Evolutionary conservation across 2,797 vertebrate species (phyloP).

Genomic region (Labroides dimidiatus): DNA sequence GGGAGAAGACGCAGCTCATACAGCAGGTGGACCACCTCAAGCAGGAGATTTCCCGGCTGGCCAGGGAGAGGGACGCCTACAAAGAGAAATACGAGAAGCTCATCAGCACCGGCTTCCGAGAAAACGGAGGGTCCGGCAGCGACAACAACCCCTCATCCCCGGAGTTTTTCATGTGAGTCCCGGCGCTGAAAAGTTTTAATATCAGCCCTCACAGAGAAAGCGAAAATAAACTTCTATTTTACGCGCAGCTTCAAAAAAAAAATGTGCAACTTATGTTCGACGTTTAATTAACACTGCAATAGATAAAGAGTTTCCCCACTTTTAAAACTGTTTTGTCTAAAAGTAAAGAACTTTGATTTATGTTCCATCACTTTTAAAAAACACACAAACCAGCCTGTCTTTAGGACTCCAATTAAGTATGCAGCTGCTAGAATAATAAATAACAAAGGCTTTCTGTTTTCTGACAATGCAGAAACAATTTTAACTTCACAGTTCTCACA

Average conservation of each 20-base stretch:
- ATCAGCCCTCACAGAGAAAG: conserved; percentile 80
- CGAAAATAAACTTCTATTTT: conserved; percentile 68
- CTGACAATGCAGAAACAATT: conserved; percentile 22
- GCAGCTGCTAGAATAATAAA: conserved; percentile 21
- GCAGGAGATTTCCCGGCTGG: conserved; percentile 98
- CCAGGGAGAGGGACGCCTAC: conserved; percentile 98
- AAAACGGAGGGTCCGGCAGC: conserved; percentile 92
- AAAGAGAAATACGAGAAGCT: conserved; percentile 99
- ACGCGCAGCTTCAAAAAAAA: conserved; percentile 66
- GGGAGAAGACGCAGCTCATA: conserved; percentile 97
- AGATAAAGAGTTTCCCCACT: conserved; percentile 25
- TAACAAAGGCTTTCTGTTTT: conserved; percentile 26
- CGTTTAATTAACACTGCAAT: conserved; percentile 29
- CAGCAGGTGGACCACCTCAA: conserved; percentile 99
- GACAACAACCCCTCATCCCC: conserved; percentile 98
- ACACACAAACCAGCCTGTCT: conserved; percentile 8
- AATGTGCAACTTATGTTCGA: conserved; percentile 8
- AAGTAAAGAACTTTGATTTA: conserved; percentile 25
- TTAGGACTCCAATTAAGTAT: conserved; percentile 29
- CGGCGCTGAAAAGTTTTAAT: conserved; percentile 78
- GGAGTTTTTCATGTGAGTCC: conserved; percentile 99
- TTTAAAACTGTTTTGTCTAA: conserved; percentile 41
- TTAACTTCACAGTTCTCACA: conserved; percentile 17
- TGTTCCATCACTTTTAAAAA: conserved; percentile 16
- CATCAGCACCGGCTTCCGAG: conserved; percentile 96